Conservation (phyloP, 2,113 vertebrate genomes). For the Theropithecus gelada region DNA sequence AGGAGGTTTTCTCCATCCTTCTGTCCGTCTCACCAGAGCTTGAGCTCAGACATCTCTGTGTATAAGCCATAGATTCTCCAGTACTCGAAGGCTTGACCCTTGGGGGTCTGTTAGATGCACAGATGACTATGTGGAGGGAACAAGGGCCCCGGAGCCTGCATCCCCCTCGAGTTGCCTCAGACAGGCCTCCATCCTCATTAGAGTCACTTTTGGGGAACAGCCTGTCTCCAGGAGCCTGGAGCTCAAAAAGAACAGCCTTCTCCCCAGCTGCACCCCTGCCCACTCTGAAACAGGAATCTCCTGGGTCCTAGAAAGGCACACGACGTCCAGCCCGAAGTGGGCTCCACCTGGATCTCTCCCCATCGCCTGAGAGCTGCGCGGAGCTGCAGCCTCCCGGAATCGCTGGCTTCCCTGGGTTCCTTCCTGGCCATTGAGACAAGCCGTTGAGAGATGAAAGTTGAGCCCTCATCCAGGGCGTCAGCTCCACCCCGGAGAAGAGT, state of each 20-base stretch:
- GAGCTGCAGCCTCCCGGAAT: background rate
- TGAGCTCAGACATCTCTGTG: rapidly evolving
- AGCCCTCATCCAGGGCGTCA: no score
- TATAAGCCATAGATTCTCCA: background rate
- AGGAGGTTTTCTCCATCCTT: background rate
- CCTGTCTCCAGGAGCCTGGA: background rate
- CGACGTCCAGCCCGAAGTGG: rapidly evolving
- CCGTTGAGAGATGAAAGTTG: background rate
- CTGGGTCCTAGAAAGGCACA: background rate
- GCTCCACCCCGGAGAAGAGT: background rate
- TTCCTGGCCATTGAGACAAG: background rate
- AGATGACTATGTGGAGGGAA: rapidly evolving
- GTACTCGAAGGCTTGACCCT: rapidly evolving
- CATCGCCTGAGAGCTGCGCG: background rate
- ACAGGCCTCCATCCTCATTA: background rate
- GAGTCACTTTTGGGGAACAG: background rate
- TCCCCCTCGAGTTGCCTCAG: background rate
- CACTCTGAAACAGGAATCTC: rapidly evolving
- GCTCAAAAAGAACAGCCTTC: no score
- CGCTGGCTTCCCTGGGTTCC: background rate
- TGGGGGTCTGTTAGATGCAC: background rate
- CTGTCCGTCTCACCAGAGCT: background rate
- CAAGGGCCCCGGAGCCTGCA: rapidly evolving
- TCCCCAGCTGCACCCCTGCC: no score
- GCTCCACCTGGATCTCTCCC: background rate